Evolutionary conservation across 2,797 vertebrate genomes (phyloP), one percentile per base, ranked within the genome.

Genomic region (Syncerus caffer): DNA sequence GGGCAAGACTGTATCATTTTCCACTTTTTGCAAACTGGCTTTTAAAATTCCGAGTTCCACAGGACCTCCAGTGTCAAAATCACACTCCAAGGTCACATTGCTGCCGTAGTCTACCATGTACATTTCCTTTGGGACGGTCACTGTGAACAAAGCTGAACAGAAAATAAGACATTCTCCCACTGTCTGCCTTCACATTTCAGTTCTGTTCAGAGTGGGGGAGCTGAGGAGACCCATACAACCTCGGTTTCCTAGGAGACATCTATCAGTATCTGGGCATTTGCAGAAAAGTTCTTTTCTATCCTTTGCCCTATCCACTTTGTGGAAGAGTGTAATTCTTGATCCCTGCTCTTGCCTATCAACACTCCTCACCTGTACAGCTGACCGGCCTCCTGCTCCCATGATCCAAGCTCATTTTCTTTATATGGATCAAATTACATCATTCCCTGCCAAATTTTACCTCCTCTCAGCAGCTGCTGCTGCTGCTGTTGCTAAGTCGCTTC

Each of bases 121-220:
- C 1, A 14, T 34, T 7, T 95, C 95, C 78, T 96, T 98, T 85
- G 99, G 99, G 85, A 98, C 98, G 71, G 99, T 98, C 85, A 99
- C 99, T 87, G 98, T 99, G 98, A 99, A 99, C 92, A 99, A 98
- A 93, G 98, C 99, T 99, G 19, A 95, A 71, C 90, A 96, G 97
- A 97, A 98, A 0, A 7, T 78, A 89, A 31, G 84, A 64, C 23
- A 79, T 67, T 86, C 57, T 62, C 31, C 27, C 10, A 25, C 38
- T 74, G 29, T 64, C 50, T 88, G 23, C 42, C 74, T 86, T 82
- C 25, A 86, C 21, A 64, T 23, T 45, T 76, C 74, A 71, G 84
- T 86, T 93, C 45, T 87, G 45, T 34, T 12, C 34, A 42, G 51
- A 85, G 34, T 7, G 7, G 86, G 16, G 86, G 29, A 50, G 23